A percentile compares a stretch with the other conserved stretches of the same genome.
Conservation (phyloP, 92 coral and sea anemone genomes). For the Epizoanthus rinbou region DNA sequence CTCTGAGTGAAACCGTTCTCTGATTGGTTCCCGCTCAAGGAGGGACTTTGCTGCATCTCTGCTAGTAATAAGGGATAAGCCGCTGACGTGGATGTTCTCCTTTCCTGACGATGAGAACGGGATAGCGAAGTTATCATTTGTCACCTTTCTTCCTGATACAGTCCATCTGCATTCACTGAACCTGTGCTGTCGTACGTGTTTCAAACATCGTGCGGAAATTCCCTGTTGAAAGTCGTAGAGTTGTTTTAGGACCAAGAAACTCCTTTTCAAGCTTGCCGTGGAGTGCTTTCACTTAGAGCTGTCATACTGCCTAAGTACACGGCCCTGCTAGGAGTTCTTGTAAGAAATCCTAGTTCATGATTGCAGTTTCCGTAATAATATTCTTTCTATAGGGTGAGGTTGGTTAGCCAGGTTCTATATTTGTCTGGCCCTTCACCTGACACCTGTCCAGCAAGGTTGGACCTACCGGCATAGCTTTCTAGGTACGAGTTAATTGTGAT, state of each 20-base stretch:
- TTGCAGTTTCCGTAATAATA: no score
- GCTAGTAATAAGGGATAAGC: slow-evolving; percentile 6
- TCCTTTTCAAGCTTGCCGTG: slow-evolving; percentile 33
- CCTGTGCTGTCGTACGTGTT: slow-evolving; percentile 35
- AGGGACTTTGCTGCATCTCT: slow-evolving; percentile 26
- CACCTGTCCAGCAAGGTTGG: no score
- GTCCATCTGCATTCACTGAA: slow-evolving; percentile 37
- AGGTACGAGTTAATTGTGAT: no score
- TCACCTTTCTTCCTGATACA: not conserved
- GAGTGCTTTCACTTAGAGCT: slow-evolving; percentile 31
- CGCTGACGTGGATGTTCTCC: slow-evolving; percentile 25
- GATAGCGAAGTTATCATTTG: no score
- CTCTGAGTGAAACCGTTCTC: not conserved
- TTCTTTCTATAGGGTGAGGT: no score
- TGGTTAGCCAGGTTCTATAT: no score
- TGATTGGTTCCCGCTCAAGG: slow-evolving; percentile 22
- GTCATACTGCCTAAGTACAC: slow-evolving; percentile 17
- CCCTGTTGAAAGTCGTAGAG: slow-evolving; percentile 31
- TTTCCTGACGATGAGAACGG: no score
- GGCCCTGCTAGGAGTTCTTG: not conserved
- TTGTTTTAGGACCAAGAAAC: slow-evolving; percentile 47
- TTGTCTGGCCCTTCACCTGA: no score
- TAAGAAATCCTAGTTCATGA: not conserved
- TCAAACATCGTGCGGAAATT: slow-evolving; percentile 44
- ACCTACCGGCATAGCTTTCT: no score